A percentile compares a stretch with the other conserved stretches of the same genome.
Evolutionary conservation across 1,140 invertebrate species (phyloP).

Genomic region (Drosophila yakuba): DNA sequence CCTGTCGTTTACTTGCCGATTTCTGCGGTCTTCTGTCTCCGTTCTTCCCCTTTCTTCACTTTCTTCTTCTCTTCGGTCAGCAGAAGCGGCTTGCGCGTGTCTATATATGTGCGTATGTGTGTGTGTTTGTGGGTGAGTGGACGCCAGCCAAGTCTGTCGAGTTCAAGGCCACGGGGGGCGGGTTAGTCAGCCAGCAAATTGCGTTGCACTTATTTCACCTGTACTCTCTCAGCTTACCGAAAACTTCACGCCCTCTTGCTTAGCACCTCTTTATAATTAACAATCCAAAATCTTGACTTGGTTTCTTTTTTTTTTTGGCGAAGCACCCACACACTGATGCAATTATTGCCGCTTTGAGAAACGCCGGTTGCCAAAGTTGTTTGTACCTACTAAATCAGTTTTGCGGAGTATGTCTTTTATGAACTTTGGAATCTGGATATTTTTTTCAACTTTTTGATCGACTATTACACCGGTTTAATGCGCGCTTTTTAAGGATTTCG

Average conservation of each 20-base stretch:
- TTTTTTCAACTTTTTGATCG: neutral
- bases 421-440: neutral
- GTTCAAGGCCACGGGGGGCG: slow-evolving; percentile 63
- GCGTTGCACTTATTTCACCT: slow-evolving; percentile 53
- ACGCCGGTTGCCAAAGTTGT: slow-evolving; percentile 29
- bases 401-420: neutral
- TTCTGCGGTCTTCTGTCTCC: slow-evolving; percentile 4
- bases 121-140: slow-evolving; percentile 30
- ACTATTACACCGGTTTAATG: neutral
- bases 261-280: slow-evolving; percentile 19
- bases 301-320: slow-evolving; percentile 31
- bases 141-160: slow-evolving; percentile 72
- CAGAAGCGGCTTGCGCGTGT: slow-evolving; percentile 32
- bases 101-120: neutral
- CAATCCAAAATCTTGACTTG: slow-evolving; percentile 14
- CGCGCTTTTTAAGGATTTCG: slow-evolving; percentile 17
- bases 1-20: slow-evolving; percentile 7
- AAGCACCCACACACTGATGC: slow-evolving; percentile 58
- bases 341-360: slow-evolving; percentile 51
- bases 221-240: slow-evolving; percentile 30
- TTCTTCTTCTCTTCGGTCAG: slow-evolving; percentile 1
- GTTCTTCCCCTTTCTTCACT: slow-evolving; percentile 11
- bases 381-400: neutral
- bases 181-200: slow-evolving; percentile 71
- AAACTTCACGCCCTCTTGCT: slow-evolving; percentile 17